Conservation (phyloP, 2,888 invertebrate genomes). For the Synergus itoensis region DNA sequence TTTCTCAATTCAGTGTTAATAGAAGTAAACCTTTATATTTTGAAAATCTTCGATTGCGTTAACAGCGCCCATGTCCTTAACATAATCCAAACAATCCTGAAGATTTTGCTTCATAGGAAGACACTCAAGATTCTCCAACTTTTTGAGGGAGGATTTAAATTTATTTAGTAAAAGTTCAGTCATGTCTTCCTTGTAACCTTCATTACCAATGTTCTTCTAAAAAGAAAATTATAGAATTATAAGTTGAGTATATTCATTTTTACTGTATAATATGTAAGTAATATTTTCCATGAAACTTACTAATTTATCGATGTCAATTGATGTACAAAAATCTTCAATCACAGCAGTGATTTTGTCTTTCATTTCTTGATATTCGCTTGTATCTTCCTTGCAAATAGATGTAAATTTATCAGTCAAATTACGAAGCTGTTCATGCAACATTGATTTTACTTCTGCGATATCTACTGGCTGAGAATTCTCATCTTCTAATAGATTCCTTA, state of each 20-base stretch:
- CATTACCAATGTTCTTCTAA: not conserved
- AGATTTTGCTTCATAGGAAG: slow-evolving; percentile 68
- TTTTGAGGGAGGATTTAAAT: slow-evolving; percentile 63
- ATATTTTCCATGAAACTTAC: slow-evolving; percentile 55
- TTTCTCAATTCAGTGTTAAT: slow-evolving; percentile 16
- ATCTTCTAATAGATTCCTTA: slow-evolving; percentile 56
- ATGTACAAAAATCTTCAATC: slow-evolving; percentile 66
- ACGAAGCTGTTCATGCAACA: slow-evolving; percentile 64
- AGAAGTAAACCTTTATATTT: slow-evolving; percentile 70
- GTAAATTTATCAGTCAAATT: slow-evolving; percentile 67
- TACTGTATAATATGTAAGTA: not conserved
- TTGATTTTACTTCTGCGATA: slow-evolving; percentile 57
- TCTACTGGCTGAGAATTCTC: slow-evolving; percentile 50
- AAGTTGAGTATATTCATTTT: slow-evolving; percentile 11
- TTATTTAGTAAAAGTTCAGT: slow-evolving; percentile 58
- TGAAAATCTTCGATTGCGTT: slow-evolving; percentile 73
- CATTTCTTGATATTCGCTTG: slow-evolving; percentile 65
- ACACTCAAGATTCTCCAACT: slow-evolving; percentile 69
- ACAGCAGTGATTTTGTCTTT: slow-evolving; percentile 63
- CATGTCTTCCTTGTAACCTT: slow-evolving; percentile 15
- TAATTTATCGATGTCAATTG: slow-evolving; percentile 60
- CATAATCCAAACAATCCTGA: slow-evolving; percentile 68
- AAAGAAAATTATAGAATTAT: not conserved
- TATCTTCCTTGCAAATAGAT: slow-evolving; percentile 62
- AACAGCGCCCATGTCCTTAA: slow-evolving; percentile 72